Conservation (phyloP, 2,888 invertebrate species). For the Lordiphosa fenestrarum region DNA sequence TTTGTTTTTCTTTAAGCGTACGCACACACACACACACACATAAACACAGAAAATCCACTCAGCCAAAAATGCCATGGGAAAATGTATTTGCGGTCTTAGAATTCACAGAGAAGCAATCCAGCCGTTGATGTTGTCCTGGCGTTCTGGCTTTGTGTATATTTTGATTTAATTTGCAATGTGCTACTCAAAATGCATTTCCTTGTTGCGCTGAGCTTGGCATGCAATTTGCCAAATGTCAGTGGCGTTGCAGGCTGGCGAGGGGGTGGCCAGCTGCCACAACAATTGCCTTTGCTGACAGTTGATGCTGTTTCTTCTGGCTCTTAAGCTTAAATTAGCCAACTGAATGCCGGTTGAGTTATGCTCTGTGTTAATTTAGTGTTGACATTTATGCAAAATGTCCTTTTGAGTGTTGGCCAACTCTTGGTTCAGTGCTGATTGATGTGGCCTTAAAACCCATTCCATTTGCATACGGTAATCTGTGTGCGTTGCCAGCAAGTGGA, state of each 20-base stretch:
- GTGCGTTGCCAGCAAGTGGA: background rate
- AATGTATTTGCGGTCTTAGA: slow-evolving; percentile 27
- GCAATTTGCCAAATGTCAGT: slow-evolving; percentile 44
- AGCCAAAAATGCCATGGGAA: slow-evolving; percentile 10
- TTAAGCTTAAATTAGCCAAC: slow-evolving; percentile 21
- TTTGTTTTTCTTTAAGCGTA: slow-evolving; percentile 29
- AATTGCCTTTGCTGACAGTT: slow-evolving; percentile 60
- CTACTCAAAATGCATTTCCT: slow-evolving; percentile 43
- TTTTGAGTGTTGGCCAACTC: slow-evolving; percentile 44
- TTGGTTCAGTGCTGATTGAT: slow-evolving; percentile 51
- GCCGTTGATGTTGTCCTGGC: slow-evolving; percentile 24
- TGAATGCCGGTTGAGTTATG: background rate
- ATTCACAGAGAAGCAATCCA: slow-evolving; percentile 12
- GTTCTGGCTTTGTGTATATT: slow-evolving; percentile 40
- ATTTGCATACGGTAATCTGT: slow-evolving; percentile 5
- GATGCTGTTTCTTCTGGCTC: slow-evolving; percentile 13
- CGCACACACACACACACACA: slow-evolving; percentile 17
- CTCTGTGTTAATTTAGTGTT: slow-evolving; percentile 54
- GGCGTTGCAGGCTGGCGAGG: slow-evolving; percentile 18
- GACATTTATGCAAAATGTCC: slow-evolving; percentile 64
- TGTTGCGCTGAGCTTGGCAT: slow-evolving; percentile 23
- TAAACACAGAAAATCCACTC: slow-evolving; percentile 29
- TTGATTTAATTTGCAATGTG: slow-evolving; percentile 51
- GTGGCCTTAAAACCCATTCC: slow-evolving; percentile 24
- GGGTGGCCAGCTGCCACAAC: slow-evolving; percentile 42